Evolutionary conservation across 2,797 vertebrate genomes (phyloP), one percentile per base, ranked within the genome.

Genomic region (Loris lydekkerianus): DNA sequence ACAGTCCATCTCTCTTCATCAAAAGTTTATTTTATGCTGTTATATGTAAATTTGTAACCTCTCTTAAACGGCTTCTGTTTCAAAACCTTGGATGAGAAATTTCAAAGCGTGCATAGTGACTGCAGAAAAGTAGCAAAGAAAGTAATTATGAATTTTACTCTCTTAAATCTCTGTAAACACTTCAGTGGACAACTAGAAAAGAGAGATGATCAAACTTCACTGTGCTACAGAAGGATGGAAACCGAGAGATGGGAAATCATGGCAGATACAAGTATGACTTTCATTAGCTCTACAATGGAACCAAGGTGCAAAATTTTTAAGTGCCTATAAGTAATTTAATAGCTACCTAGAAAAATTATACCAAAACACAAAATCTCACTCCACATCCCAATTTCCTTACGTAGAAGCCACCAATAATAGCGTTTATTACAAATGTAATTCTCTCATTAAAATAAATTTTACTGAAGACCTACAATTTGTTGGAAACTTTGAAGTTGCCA

Each of bases 11-110:
- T 95, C 80, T 96, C 72, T 82, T 91, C 89, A 93, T 95, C 92
- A 95, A 78, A 96, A 95, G 90, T 93, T 95, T 89, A 83, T 81
- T 95, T 93, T 91, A 94, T n/a, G 82, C 15, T 95, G n/a, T 96
- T 93, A 78, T 67, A 85, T 95, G 86, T 86, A 97, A 97, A 97
- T 96, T 3, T 84, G 29, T 75, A 95, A 77, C 76, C 43, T 82
- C 86, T 73, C 72, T 95, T 78, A 96, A 93, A 85, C 70, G 94
- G 72, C 17, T 95, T 94, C 43, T 91, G 49, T 73, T 97, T 96
- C 86, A 97, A 95, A 96, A 89, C 53, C 72, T 94, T 96, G 65
- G 67, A 31, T 86, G 86, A 95, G 69, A 95, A 93, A 91, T 95
- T 97, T 96, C 88, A 96, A 96, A 97, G 82, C 49, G 40, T 53